Evolutionary conservation across 1,140 invertebrate genomes (phyloP).

Genomic region (Orchestia grillus): DNA sequence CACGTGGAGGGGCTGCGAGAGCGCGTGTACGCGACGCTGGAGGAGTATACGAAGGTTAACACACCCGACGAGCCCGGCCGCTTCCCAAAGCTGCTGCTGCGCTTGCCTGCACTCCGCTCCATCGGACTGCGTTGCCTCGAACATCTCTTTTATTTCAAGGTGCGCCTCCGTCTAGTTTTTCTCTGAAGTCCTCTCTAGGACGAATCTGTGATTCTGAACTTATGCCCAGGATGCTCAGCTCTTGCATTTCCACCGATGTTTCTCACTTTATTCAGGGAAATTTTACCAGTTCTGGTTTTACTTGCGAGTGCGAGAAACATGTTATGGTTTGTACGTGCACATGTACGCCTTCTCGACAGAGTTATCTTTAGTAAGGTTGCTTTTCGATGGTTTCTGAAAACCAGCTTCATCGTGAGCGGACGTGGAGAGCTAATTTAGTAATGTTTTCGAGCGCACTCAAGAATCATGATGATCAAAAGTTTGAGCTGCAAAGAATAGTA

Average conservation of each 20-base stretch:
- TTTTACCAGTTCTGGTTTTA: too few relatives aligned
- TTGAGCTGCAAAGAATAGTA: too few relatives aligned
- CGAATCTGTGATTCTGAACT: neutral
- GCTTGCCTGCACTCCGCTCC: conserved; percentile 92
- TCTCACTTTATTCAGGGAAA: neutral
- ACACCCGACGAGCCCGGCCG: conserved; percentile 92
- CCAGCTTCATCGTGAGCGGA: too few relatives aligned
- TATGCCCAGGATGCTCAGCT: neutral
- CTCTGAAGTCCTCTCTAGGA: neutral
- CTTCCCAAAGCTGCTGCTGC: conserved; percentile 92
- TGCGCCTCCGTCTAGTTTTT: conserved; percentile 14
- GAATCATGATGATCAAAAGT: too few relatives aligned
- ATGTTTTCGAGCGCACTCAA: too few relatives aligned
- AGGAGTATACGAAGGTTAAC: conserved; percentile 90
- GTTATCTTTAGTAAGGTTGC: too few relatives aligned
- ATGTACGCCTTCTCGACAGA: too few relatives aligned
- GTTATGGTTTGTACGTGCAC: too few relatives aligned
- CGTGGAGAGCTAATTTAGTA: too few relatives aligned
- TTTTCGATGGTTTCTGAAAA: too few relatives aligned
- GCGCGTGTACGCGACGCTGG: conserved; percentile 93
- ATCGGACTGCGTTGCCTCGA: conserved; percentile 96
- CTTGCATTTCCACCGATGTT: neutral
- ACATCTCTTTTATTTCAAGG: conserved; percentile 93
- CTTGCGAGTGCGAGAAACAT: too few relatives aligned
- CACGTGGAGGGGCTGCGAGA: conserved; percentile 91